phyloP scores from a whole-genome alignment of 92 coral and sea anemone species.

The Metridium senile region DNA sequence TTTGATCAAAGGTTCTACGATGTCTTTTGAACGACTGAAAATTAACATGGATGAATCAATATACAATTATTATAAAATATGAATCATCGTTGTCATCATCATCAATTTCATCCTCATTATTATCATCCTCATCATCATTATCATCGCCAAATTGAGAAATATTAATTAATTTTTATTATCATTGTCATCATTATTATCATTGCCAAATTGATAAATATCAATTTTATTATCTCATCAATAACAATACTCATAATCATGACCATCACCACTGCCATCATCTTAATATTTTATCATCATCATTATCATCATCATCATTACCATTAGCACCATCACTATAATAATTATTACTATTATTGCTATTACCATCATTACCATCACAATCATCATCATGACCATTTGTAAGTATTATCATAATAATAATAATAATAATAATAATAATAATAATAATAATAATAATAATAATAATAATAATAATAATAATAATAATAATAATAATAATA shows the following conservation, averaged over 20 bases:
- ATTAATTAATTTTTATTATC: no score
- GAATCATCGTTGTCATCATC: not conserved
- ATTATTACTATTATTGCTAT: not conserved
- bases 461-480: no score
- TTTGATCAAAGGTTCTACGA: constrained; percentile 96
- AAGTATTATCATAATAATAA: no score
- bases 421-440: no score
- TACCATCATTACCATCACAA: not conserved
- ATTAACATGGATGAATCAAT: not conserved
- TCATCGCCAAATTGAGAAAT: not conserved
- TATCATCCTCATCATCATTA: not conserved
- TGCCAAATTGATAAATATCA: not conserved
- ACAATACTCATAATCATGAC: not conserved
- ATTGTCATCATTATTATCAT: not conserved
- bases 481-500: no score
- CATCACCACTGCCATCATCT: not conserved
- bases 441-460: no score
- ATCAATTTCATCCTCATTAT: not conserved
- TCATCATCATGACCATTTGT: not conserved
- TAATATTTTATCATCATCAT: no score
- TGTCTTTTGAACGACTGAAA: constrained; percentile 96
- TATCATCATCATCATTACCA: not conserved
- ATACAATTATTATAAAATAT: no score
- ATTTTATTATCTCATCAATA: no score
- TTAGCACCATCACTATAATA: not conserved